Percentiles rank a stretch among this genome's conserved stretches.
phyloP scores from a whole-genome alignment of 2,888 invertebrate species.

The Vanessa cardui region DNA sequence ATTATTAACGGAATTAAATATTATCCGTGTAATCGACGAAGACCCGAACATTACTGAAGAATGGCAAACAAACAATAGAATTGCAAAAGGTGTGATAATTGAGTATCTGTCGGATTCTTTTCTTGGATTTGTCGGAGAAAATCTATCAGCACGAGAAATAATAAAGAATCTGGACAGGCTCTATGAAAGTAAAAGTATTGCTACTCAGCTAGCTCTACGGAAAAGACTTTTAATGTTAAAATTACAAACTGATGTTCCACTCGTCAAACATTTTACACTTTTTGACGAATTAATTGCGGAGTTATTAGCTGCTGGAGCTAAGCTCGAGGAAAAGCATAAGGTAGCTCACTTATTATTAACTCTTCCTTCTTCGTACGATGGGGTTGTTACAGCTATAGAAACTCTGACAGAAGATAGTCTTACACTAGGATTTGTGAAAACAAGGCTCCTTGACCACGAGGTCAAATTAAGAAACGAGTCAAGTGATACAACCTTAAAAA shows the following conservation, averaged over 20 bases:
- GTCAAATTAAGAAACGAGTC: slow-evolving; percentile 38
- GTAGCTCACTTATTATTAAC: slow-evolving; percentile 54
- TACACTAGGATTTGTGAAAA: slow-evolving; percentile 55
- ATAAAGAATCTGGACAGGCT: slow-evolving; percentile 36
- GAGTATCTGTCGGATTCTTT: slow-evolving; percentile 37
- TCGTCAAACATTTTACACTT: slow-evolving; percentile 6
- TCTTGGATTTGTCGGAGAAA: slow-evolving; percentile 26
- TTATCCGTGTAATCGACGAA: slow-evolving; percentile 40
- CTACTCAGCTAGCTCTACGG: slow-evolving; percentile 41
- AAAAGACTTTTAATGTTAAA: slow-evolving; percentile 41
- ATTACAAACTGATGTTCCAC: slow-evolving; percentile 22
- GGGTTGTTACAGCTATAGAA: slow-evolving; percentile 56
- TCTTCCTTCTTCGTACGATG: slow-evolving; percentile 53
- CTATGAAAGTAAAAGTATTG: slow-evolving; percentile 45
- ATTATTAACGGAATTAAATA: slow-evolving; percentile 44
- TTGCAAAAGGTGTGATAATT: slow-evolving; percentile 42
- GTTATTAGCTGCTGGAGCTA: slow-evolving; percentile 51
- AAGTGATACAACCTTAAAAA: background rate
- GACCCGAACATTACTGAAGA: slow-evolving; percentile 21
- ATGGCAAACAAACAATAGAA: slow-evolving; percentile 33
- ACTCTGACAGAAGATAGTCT: slow-evolving; percentile 51
- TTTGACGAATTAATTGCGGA: slow-evolving; percentile 55
- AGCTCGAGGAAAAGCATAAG: slow-evolving; percentile 54
- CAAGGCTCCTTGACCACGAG: slow-evolving; percentile 44
- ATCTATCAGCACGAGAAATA: background rate